Conservation (phyloP, 1,140 invertebrate species). For the Zaprionus nigranus region DNA sequence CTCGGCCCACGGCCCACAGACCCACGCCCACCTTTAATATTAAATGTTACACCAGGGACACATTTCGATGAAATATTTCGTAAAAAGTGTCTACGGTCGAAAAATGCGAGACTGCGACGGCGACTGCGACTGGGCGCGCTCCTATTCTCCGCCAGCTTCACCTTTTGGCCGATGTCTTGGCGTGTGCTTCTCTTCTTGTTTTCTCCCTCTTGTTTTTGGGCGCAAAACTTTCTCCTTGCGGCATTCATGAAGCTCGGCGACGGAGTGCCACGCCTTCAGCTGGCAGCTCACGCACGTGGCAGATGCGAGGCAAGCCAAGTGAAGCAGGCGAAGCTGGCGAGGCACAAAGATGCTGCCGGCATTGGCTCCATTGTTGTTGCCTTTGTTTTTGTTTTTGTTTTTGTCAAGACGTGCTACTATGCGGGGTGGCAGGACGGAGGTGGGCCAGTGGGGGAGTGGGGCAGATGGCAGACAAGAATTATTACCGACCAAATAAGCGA, state of each 20-base stretch:
- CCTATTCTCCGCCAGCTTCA: slow-evolving; percentile 55
- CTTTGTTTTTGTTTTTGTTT: slow-evolving; percentile 67
- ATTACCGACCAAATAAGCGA: slow-evolving; percentile 84
- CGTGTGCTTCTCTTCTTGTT: slow-evolving; percentile 2
- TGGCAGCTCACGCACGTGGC: slow-evolving; percentile 71
- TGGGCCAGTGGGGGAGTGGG: slow-evolving; percentile 1
- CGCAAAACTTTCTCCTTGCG: slow-evolving; percentile 80
- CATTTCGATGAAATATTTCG: slow-evolving; percentile 85
- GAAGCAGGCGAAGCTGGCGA: background rate
- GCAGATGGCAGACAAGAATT: slow-evolving; percentile 72
- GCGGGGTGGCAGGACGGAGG: background rate
- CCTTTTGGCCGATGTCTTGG: slow-evolving; percentile 54
- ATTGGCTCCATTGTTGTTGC: slow-evolving; percentile 49
- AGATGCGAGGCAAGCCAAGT: slow-evolving; percentile 30
- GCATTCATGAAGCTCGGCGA: slow-evolving; percentile 58
- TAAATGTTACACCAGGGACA: slow-evolving; percentile 84
- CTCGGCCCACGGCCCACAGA: slow-evolving; percentile 1
- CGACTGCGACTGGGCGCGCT: slow-evolving; percentile 27
- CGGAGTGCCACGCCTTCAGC: slow-evolving; percentile 32
- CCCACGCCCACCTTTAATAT: slow-evolving; percentile 79
- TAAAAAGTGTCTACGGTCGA: slow-evolving; percentile 84
- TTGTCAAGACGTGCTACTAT: slow-evolving; percentile 33
- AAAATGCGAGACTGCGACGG: slow-evolving; percentile 57
- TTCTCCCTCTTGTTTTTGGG: slow-evolving; percentile 10
- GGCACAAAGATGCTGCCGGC: slow-evolving; percentile 67